phyloP scores from a whole-genome alignment of 2,113 vertebrate genomes.

The Recurvirostra avosetta region DNA sequence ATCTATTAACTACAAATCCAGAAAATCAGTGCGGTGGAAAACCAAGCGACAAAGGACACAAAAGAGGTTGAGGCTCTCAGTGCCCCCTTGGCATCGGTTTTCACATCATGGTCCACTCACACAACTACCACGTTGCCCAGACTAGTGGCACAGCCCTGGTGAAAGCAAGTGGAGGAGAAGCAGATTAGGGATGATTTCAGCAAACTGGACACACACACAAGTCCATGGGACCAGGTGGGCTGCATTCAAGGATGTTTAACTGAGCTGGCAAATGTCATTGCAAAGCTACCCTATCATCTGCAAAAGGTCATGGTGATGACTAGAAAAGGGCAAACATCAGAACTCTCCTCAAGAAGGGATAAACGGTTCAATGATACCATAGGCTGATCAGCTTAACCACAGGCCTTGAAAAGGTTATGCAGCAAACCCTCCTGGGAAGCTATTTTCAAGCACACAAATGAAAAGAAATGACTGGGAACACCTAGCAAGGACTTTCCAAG shows the following conservation, averaged over 20 bases:
- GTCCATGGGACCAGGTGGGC: not conserved
- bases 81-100: not conserved
- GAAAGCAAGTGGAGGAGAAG: not conserved
- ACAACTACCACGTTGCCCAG: not conserved
- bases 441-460: not conserved
- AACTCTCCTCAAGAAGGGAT: not conserved
- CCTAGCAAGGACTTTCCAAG: not conserved
- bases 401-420: not conserved
- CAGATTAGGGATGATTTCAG: not conserved
- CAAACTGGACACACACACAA: not conserved
- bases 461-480: not conserved
- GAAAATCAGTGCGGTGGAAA: not conserved
- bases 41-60: not conserved
- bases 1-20: not conserved
- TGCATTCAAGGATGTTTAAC: not conserved
- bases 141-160: not conserved
- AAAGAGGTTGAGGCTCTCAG: not conserved
- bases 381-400: not conserved
- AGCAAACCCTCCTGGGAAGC: not conserved
- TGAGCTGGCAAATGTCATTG: not conserved
- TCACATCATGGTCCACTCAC: not conserved
- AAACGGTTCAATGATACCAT: not conserved
- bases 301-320: not conserved
- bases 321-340: not conserved
- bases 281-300: not conserved